Evolutionary conservation across 2,113 vertebrate species (phyloP).

Genomic region (Ascaphus truei): DNA sequence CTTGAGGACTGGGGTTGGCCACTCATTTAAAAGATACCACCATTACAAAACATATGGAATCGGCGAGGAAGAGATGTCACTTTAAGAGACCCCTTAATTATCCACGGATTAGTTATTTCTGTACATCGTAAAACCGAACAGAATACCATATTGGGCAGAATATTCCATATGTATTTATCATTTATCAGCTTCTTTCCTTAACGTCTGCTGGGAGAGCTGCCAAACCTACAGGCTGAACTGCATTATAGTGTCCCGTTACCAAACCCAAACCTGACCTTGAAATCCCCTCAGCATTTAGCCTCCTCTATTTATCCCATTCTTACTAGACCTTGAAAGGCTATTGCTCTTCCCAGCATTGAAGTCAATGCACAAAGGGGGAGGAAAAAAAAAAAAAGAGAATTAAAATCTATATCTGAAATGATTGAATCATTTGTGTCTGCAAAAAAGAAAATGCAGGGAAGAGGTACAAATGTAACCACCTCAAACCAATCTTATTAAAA

Average conservation of each 20-base stretch:
- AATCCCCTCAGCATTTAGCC: background rate
- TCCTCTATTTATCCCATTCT: background rate
- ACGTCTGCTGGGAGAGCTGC: background rate
- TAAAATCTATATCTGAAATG: background rate
- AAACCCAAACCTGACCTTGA: slow-evolving; percentile 11
- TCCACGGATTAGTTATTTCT: no score
- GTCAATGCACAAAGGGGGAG: background rate
- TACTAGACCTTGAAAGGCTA: background rate
- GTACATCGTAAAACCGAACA: no score
- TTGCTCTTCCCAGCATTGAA: slow-evolving; percentile 10
- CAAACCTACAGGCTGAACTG: background rate
- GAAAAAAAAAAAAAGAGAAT: background rate
- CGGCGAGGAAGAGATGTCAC: no score
- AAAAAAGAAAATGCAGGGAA: background rate
- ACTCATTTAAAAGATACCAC: no score
- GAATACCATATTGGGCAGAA: no score
- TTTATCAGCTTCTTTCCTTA: background rate
- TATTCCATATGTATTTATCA: background rate
- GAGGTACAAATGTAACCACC: no score
- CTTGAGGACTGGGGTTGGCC: no score
- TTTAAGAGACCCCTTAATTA: no score
- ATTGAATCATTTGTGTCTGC: background rate
- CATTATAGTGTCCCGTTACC: slow-evolving; percentile 21
- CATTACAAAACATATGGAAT: no score
- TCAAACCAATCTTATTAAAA: no score